Conservation (phyloP, 2,113 vertebrate species). For the Trogon surrucura region DNA sequence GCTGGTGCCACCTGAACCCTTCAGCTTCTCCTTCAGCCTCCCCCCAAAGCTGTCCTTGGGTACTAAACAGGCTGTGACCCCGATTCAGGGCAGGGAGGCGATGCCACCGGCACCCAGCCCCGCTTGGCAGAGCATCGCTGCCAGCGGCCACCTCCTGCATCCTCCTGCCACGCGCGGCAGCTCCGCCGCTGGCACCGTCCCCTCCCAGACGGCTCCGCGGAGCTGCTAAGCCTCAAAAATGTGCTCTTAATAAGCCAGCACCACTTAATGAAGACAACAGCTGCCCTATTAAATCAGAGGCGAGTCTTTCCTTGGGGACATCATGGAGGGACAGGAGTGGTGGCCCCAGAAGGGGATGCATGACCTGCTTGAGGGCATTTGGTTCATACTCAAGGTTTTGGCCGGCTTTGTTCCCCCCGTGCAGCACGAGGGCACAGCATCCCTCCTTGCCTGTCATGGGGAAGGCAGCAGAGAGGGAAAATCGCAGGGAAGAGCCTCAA, state of each 20-base stretch:
- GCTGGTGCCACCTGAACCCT: neutral
- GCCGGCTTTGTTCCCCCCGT: neutral
- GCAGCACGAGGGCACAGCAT: rapidly evolving
- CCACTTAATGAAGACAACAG: neutral
- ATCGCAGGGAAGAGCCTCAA: neutral
- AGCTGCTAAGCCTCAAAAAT: constrained; percentile 65
- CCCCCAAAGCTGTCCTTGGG: neutral
- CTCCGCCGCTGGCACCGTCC: neutral
- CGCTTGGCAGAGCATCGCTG: rapidly evolving
- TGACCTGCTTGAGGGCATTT: neutral
- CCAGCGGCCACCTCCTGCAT: rapidly evolving
- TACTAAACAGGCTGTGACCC: neutral
- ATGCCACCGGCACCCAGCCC: neutral
- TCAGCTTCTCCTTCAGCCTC: neutral
- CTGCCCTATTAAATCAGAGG: neutral
- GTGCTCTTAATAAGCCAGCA: constrained; percentile 33
- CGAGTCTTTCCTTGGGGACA: neutral
- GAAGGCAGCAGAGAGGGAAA: neutral
- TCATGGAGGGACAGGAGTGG: neutral
- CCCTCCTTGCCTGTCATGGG: neutral
- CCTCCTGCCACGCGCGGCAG: neutral
- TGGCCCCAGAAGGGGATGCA: rapidly evolving
- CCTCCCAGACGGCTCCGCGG: neutral
- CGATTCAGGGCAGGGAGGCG: rapidly evolving
- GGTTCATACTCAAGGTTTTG: neutral